Percentiles rank a stretch among this genome's conserved stretches.
Evolutionary conservation across 2,113 vertebrate genomes (phyloP).

Genomic region (Corythoichthys haematopterus): DNA sequence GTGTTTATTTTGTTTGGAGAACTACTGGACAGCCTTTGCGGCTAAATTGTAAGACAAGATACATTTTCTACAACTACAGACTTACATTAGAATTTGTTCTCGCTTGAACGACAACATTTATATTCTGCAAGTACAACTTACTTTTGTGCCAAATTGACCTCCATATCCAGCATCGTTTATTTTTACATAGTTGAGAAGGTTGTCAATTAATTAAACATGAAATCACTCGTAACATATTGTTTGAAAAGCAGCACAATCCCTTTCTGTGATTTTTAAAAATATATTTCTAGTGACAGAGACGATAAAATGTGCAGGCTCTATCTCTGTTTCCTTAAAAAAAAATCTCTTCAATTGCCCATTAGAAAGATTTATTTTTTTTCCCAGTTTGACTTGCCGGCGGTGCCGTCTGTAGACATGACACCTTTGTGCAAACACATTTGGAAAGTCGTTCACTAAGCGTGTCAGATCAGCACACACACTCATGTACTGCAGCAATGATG

Average conservation of each 20-base stretch:
- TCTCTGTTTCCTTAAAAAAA: conserved; percentile 15
- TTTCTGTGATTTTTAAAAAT: background rate
- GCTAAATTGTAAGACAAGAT: too few species aligned
- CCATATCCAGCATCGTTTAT: too few species aligned
- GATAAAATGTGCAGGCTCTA: background rate
- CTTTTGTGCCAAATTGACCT: too few species aligned
- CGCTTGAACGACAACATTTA: too few species aligned
- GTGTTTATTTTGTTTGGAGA: too few species aligned
- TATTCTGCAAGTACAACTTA: too few species aligned
- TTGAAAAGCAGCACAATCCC: background rate
- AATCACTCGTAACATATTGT: background rate
- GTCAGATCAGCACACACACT: conserved; percentile 12
- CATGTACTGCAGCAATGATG: conserved; percentile 23
- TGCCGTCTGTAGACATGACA: conserved; percentile 55
- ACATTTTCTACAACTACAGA: too few species aligned
- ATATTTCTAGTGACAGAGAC: background rate
- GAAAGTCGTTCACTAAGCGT: conserved; percentile 41
- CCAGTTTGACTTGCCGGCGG: background rate
- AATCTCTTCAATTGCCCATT: conserved; percentile 42
- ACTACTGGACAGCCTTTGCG: too few species aligned
- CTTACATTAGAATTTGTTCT: too few species aligned
- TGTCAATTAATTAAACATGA: background rate
- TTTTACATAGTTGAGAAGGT: background rate
- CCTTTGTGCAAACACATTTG: conserved; percentile 62
- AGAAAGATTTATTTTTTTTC: conserved; percentile 27